Base-by-base conservation (phyloP, 2,888 invertebrate species). In the Lacanobia oleracea region DNA sequence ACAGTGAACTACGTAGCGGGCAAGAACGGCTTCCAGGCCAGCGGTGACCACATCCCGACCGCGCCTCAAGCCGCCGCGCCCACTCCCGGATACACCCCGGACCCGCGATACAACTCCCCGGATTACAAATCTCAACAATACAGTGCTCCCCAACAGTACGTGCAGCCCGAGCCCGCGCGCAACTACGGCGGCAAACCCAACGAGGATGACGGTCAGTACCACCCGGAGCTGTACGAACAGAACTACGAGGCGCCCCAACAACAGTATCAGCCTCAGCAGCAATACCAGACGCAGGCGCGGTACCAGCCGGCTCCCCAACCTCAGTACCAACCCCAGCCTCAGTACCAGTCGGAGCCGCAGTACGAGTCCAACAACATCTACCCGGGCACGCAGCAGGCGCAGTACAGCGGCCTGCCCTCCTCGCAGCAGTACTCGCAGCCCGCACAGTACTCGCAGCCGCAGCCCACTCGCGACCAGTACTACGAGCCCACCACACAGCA, bases 1-100 rank as follows among this genome's bases (percentile, higher is more conserved):
- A 98, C 98, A 40, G 97, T 98, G 88, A 97, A 97, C 85, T 98
- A 98, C 93, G 97, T 98, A 14, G 98, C 98, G 50, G 98, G 98
- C 87, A 98, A 98, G 94, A 97, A 98, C 91, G 98, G 97, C 87
- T 97, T 97, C 96, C 97, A 97, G 96, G 98, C 98, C 12, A 96
- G 96, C 62, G 98, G 98, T 45, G 98, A 98, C 89, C 98, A 98
- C 91, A 96, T 98, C 88, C 98, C 97, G 60, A 97, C 97, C 72
- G 97, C 97, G 12, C 97, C 97, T 73, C 96, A 96, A 77, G 94
- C 96, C 12, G 96, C 91, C 63, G 95, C 96, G 18, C 97, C 97
- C 66, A 97, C 97, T 73, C 95, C 97, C 53, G 95, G 94, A 66
- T 96, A 96, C 89, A 89, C 90, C 16, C 97, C 97, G 16, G 95